phyloP scores from a whole-genome alignment of 2,888 invertebrate genomes.

The Acanthococcus lagerstroemiae region DNA sequence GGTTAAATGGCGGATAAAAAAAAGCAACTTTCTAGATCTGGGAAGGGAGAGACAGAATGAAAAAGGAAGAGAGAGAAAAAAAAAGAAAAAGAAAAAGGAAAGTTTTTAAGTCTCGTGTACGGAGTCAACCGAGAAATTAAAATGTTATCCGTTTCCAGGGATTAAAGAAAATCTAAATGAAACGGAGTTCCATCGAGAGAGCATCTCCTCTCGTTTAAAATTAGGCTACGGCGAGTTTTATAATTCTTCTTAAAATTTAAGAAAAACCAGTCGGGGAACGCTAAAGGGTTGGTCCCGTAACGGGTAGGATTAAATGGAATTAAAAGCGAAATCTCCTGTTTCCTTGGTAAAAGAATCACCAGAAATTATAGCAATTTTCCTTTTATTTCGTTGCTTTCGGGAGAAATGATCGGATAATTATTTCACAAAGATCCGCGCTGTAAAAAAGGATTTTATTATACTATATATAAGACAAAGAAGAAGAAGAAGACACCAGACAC shows the following conservation, averaged over 20 bases:
- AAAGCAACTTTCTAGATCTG: too few relatives aligned
- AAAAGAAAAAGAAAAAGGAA: background rate
- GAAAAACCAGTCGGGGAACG: constrained; percentile 12
- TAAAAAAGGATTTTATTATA: too few relatives aligned
- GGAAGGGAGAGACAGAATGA: background rate
- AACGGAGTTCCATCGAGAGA: constrained; percentile 16
- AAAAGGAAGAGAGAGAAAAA: constrained; percentile 1
- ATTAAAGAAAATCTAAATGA: constrained; percentile 28
- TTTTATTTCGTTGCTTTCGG: constrained; percentile 25
- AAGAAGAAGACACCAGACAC: too few relatives aligned
- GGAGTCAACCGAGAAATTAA: constrained; percentile 30
- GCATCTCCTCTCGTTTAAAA: constrained; percentile 8
- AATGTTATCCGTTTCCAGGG: constrained; percentile 28
- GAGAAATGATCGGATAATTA: constrained; percentile 26
- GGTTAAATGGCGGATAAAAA: constrained; percentile 24
- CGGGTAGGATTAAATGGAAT: constrained; percentile 24
- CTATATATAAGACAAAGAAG: too few relatives aligned
- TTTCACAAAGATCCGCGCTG: constrained; percentile 10
- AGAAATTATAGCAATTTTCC: constrained; percentile 29
- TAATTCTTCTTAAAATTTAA: constrained; percentile 29
- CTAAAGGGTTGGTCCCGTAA: constrained; percentile 9
- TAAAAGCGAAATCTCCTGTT: constrained; percentile 9
- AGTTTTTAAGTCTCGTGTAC: background rate
- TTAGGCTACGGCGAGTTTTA: constrained; percentile 28
- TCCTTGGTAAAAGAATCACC: constrained; percentile 5